Evolutionary conservation across 2,888 invertebrate genomes (phyloP).

Genomic region (Amphimallon solstitiale): DNA sequence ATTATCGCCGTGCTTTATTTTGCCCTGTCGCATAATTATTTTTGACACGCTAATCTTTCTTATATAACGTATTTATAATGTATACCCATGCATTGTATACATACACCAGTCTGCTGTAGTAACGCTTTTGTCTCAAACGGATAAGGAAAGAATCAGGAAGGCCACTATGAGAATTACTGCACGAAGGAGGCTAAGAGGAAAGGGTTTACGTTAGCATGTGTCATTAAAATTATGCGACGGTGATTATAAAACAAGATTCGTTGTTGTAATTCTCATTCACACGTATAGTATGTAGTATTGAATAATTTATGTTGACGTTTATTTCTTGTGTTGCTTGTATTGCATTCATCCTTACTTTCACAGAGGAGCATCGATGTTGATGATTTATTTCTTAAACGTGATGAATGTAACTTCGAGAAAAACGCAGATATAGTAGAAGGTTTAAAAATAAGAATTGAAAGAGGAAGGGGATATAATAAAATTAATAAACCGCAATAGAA

Average conservation of each 20-base stretch:
- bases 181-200: not conserved
- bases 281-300: not conserved
- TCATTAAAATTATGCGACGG: not conserved
- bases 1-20: not conserved
- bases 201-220: not conserved
- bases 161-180: not conserved
- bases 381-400: too few species aligned
- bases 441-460: too few species aligned
- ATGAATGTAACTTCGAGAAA: too few species aligned
- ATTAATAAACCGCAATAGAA: too few species aligned
- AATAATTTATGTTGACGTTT: slow-evolving; percentile 7
- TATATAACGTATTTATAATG: not conserved
- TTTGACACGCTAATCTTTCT: not conserved
- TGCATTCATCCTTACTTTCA: not conserved
- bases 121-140: too few species aligned
- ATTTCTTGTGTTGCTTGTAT: not conserved
- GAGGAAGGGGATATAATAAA: too few species aligned
- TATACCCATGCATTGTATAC: too few species aligned
- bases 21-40: not conserved
- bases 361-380: not conserved
- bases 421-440: too few species aligned
- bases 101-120: too few species aligned
- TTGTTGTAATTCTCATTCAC: not conserved
- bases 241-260: slow-evolving; percentile 7
- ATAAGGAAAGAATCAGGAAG: too few species aligned